Evolutionary conservation across 2,888 invertebrate genomes (phyloP), one percentile per base, ranked within the genome.

Genomic region (Lasioglossum morio): DNA sequence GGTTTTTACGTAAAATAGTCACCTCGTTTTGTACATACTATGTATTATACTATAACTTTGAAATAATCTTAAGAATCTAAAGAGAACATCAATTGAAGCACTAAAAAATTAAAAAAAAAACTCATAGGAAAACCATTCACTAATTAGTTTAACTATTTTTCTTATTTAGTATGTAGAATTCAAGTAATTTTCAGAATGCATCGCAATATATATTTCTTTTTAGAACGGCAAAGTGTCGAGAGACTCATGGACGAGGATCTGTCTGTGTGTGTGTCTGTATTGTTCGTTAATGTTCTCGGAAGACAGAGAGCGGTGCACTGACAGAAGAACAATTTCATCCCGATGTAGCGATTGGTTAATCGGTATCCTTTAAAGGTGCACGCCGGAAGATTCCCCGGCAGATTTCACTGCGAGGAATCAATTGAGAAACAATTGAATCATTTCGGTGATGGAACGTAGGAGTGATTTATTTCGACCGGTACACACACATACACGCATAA

Each of bases 391-490:
- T 34, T 69, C 34, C 66, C 2, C 66, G 34, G 34, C 37, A 19
- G 37, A 66, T 66, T 66, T 66, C 66, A 19, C 66, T 30, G 23
- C 19, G 34, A 34, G 66, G 30, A 34, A 34, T 66, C 66, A 66
- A 72, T 48, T 48, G 72, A 16, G 34, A 53, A 43, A 30, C n/a
- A 43, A 80, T 77, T 40, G 77, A 53, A 43, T 70, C 12, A 16
- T 43, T 43, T 14, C 1, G 19, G n/a, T 12, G 43, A n/a, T 30
- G 27, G 57, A 57, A 43, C 40, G 77, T 30, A n/a, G 69, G 53
- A 57, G 43, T 77, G 70, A 80, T 70, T 80, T 70, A 57, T 57
- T 34, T 19, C 7, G 66, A 66, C 16, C 66, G 66, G 27, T 27
- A 60, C 60, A 53, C 23, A 8, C 23, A 53, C 8, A 16, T 19